phyloP scores from a whole-genome alignment of 2,113 vertebrate species.

The Corythornis cristatus region DNA sequence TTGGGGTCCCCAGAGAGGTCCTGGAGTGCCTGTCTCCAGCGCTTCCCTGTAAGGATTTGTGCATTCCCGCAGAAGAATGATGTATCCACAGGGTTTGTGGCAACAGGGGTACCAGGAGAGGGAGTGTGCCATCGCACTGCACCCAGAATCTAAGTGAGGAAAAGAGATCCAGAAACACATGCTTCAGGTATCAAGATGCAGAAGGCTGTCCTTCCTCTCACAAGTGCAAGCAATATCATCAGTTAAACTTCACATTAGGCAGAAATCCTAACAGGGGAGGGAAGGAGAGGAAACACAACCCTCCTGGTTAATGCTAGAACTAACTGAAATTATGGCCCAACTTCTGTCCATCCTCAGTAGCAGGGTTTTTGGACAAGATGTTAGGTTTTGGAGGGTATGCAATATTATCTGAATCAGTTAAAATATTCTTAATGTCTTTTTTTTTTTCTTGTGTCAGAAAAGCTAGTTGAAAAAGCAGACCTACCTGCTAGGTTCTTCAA shows the following conservation, averaged over 20 bases:
- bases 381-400: not conserved
- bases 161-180: not conserved
- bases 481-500: not conserved
- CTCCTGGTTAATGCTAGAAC: not conserved
- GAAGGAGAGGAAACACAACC: not conserved
- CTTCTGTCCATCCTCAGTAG: not conserved
- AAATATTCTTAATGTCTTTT: not conserved
- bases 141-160: rapidly evolving
- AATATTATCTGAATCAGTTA: not conserved
- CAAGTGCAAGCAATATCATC: not conserved
- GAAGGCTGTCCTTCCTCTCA: not conserved
- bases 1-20: not conserved
- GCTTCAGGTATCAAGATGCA: not conserved
- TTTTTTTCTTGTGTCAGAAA: not conserved
- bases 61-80: not conserved
- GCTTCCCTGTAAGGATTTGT: not conserved
- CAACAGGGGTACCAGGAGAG: not conserved
- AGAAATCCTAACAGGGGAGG: not conserved
- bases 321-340: not conserved
- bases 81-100: not conserved
- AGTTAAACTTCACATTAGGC: not conserved
- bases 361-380: not conserved
- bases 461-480: not conserved
- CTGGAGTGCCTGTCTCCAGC: not conserved
- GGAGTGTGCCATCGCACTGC: rapidly evolving